Percentiles rank a stretch among this genome's conserved stretches.
These are phyloP conservation scores for Rhingia campestris DNA, from an alignment of 2,888 invertebrate genomes.

Conservation along the genomic window DNA sequence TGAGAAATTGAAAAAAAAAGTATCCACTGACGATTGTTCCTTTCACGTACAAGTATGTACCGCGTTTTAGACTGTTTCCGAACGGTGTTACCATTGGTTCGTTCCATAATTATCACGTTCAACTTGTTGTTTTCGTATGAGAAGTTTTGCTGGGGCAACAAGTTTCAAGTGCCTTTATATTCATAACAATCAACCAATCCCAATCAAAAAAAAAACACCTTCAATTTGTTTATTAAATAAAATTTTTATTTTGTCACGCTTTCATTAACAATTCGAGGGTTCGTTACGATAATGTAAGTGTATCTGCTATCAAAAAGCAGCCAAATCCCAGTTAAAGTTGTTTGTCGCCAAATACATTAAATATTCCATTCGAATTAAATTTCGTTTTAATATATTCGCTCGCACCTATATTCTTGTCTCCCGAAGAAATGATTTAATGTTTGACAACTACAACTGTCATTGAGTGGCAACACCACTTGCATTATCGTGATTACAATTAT, in stretches of 20 bases:
- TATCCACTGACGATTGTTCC: too few species aligned
- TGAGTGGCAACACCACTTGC: slow-evolving; percentile 21
- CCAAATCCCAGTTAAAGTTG: slow-evolving; percentile 11
- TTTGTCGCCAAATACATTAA: slow-evolving; percentile 35
- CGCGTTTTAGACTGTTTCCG: too few species aligned
- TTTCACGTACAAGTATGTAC: too few species aligned
- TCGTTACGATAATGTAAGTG: slow-evolving; percentile 63
- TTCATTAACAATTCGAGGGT: slow-evolving; percentile 70
- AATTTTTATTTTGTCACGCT: slow-evolving; percentile 63
- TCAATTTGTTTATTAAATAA: slow-evolving; percentile 35
- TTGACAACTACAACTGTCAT: slow-evolving; percentile 13
- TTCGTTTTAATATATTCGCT: slow-evolving; percentile 47
- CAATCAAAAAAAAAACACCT: neutral
- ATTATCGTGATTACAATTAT: slow-evolving; percentile 68
- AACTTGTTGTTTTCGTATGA: too few species aligned
- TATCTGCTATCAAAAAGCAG: slow-evolving; percentile 17
- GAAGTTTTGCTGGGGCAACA: too few species aligned
- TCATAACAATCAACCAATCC: too few species aligned
- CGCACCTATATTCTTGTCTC: slow-evolving; percentile 75
- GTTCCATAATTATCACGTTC: too few species aligned
- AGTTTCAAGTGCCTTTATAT: too few species aligned
- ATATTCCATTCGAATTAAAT: slow-evolving; percentile 32
- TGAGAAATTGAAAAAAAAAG: too few species aligned
- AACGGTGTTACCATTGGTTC: too few species aligned
- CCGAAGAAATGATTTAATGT: slow-evolving; percentile 29